phyloP scores from a whole-genome alignment of 2,797 vertebrate species.

The Anolis apletophallus region DNA sequence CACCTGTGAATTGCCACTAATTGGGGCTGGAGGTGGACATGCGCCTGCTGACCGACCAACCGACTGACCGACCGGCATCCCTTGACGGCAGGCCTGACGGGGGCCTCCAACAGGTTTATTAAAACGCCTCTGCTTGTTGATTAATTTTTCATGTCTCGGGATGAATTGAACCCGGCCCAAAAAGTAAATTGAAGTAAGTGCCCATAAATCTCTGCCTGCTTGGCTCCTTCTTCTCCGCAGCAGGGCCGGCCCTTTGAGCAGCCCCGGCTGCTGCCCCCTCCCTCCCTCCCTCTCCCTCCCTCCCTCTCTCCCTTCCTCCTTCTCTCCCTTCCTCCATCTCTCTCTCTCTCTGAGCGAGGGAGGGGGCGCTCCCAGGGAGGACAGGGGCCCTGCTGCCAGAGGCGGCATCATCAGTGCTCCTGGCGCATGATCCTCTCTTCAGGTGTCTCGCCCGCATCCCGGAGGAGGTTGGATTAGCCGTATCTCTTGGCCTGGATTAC shows the following conservation, averaged over 20 bases:
- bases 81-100: background rate
- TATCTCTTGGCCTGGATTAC: background rate
- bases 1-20: too few relatives aligned
- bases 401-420: background rate
- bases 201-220: slow-evolving; percentile 67
- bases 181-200: slow-evolving; percentile 71
- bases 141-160: slow-evolving; percentile 73
- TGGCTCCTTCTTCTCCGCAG: slow-evolving; percentile 62
- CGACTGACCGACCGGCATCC: background rate
- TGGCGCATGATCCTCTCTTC: background rate
- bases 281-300: background rate
- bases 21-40: too few relatives aligned
- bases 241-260: slow-evolving; percentile 37
- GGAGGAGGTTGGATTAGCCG: background rate
- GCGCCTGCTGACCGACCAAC: too few relatives aligned
- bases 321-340: background rate
- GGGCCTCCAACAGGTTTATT: slow-evolving; percentile 60
- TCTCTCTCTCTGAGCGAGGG: too few relatives aligned
- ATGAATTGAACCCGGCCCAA: slow-evolving; percentile 63
- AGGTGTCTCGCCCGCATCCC: background rate
- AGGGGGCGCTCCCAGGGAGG: slow-evolving; percentile 19
- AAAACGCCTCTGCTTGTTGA: slow-evolving; percentile 63
- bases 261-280: background rate
- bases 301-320: background rate
- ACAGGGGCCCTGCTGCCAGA: slow-evolving; percentile 47